Conservation (phyloP, 1,140 invertebrate species). For the Drosophila novamexicana region DNA sequence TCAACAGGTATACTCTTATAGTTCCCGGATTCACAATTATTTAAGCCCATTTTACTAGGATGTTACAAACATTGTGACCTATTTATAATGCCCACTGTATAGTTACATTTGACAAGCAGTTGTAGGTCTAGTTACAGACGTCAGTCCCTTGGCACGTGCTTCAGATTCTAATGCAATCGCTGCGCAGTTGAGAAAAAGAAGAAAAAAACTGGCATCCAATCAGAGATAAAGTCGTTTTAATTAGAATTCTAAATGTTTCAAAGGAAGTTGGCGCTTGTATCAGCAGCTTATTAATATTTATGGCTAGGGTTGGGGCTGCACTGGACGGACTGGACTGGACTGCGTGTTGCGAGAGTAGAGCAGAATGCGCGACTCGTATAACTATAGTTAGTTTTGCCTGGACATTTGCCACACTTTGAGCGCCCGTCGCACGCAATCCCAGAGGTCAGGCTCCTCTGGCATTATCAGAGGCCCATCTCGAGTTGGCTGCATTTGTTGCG, state of each 20-base stretch:
- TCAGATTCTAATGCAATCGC: conserved; percentile 48
- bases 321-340: conserved; percentile 25
- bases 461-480: conserved; percentile 50
- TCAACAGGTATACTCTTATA: too few relatives aligned
- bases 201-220: conserved; percentile 51
- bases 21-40: too few relatives aligned
- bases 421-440: conserved; percentile 42
- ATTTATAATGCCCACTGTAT: conserved; percentile 5
- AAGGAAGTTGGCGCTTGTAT: conserved; percentile 78
- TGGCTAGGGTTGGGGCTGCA: conserved; percentile 58
- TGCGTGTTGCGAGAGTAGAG: conserved; percentile 57
- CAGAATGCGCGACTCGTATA: neutral
- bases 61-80: neutral
- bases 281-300: conserved; percentile 71
- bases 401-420: conserved; percentile 62
- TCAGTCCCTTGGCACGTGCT: conserved; percentile 68
- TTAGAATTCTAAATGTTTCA: conserved; percentile 81
- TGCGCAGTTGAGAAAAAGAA: conserved; percentile 3
- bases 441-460: conserved; percentile 45
- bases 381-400: neutral
- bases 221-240: conserved; percentile 77
- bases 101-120: conserved; percentile 7
- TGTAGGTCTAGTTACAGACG: conserved; percentile 34
- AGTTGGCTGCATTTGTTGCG: conserved; percentile 29
- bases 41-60: too few relatives aligned